Evolutionary conservation across 2,113 vertebrate genomes (phyloP).

Genomic region (Menidia beryllina): DNA sequence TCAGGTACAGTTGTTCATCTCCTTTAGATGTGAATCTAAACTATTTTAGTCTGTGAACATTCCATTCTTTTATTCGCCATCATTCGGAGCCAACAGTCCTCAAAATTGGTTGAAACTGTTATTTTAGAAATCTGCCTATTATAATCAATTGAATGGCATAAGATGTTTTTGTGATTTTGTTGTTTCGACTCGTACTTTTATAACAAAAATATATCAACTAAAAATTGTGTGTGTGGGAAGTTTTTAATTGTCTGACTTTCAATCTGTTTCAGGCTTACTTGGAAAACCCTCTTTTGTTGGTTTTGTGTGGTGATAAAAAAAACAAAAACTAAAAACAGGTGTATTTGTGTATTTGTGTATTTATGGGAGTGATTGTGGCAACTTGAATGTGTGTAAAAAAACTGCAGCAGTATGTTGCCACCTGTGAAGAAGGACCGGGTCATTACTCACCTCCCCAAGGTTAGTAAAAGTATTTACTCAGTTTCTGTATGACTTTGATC

Average conservation of each 20-base stretch:
- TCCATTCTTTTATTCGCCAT: no score
- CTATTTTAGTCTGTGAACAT: neutral
- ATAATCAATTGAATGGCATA: no score
- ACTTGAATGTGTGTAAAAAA: conserved; percentile 23
- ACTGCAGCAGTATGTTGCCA: conserved; percentile 85
- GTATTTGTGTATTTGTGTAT: conserved; percentile 14
- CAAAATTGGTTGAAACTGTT: neutral
- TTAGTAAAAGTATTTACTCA: conserved; percentile 60
- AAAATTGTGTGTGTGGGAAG: no score
- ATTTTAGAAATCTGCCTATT: no score
- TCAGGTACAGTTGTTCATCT: conserved; percentile 45
- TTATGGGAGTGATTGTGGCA: neutral
- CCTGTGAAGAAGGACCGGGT: conserved; percentile 91
- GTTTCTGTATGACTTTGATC: no score
- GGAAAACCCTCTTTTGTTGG: neutral
- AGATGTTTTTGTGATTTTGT: no score
- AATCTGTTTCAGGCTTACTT: conserved; percentile 8
- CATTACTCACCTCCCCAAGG: conserved; percentile 89
- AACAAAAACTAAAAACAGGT: neutral
- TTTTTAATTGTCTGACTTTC: neutral
- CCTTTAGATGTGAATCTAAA: neutral
- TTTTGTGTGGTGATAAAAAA: neutral
- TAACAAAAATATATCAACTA: no score
- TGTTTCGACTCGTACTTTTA: no score
- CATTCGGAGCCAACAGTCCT: no score